Evolutionary conservation across 37 sponge, comb jelly and placozoan species (phyloP).

Genomic region (Oscarella lobularis): DNA sequence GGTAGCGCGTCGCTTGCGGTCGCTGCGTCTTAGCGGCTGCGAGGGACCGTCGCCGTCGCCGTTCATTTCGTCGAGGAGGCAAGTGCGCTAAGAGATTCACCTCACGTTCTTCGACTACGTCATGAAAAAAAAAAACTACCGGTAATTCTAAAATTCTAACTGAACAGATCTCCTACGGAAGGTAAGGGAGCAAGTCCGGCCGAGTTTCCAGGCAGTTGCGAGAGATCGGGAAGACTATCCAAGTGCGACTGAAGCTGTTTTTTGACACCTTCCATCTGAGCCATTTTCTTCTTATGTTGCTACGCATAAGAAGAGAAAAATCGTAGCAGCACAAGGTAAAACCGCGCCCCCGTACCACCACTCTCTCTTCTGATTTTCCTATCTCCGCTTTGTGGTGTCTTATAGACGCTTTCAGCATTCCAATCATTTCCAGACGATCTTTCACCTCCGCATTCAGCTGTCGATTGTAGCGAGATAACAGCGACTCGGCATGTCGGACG

Average conservation of each 20-base stretch:
- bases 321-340: neutral
- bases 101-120: no score
- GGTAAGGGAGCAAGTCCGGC: constrained; percentile 73
- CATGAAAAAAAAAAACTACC: no score
- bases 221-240: constrained; percentile 74
- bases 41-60: no score
- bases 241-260: constrained; percentile 76
- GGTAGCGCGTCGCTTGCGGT: neutral
- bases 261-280: constrained; percentile 47
- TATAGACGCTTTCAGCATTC: neutral
- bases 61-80: no score
- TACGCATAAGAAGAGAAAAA: no score
- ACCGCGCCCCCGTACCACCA: neutral
- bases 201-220: constrained; percentile 9
- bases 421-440: neutral
- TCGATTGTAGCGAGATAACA: neutral
- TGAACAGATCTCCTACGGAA: constrained; percentile 31
- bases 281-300: constrained; percentile 48
- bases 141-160: no score
- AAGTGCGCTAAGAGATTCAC: no score
- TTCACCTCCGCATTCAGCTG: neutral
- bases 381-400: neutral
- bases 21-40: constrained; percentile 2
- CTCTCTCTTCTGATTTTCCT: neutral
- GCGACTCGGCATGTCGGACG: neutral